Percentiles rank a stretch among this genome's conserved stretches.
Evolutionary conservation across 35 echinoderm and acorn worm species (phyloP).

Genomic region (Anneissia japonica): DNA sequence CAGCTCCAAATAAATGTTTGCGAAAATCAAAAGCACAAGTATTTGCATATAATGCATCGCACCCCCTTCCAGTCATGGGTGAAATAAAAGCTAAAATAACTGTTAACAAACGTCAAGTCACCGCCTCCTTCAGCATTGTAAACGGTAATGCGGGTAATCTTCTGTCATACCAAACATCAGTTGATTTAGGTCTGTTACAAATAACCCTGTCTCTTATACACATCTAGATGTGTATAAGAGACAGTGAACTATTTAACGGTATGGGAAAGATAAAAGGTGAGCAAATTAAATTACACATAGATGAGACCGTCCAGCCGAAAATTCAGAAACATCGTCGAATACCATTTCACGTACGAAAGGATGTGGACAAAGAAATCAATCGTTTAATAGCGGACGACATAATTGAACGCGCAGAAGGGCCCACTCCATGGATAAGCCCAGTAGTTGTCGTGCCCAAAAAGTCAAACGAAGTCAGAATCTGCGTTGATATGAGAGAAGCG

Average conservation of each 20-base stretch:
- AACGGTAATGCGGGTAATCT: too few relatives aligned
- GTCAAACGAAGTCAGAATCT: constrained; percentile 8
- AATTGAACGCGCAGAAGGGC: neutral
- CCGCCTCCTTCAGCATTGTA: too few relatives aligned
- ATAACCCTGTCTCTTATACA: too few relatives aligned
- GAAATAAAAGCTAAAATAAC: too few relatives aligned
- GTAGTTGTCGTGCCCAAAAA: constrained; percentile 30
- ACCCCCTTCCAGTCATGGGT: too few relatives aligned
- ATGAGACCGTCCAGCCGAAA: neutral
- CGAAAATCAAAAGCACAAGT: too few relatives aligned
- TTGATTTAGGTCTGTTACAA: too few relatives aligned
- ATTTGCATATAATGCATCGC: too few relatives aligned
- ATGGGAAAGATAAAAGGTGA: neutral
- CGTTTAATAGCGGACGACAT: neutral
- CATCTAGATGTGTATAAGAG: too few relatives aligned
- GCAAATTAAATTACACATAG: neutral
- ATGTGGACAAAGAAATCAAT: neutral
- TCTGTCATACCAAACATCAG: too few relatives aligned
- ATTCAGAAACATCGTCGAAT: neutral
- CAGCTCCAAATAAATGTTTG: too few relatives aligned
- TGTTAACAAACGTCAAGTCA: too few relatives aligned
- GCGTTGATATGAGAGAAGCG: constrained; percentile 24
- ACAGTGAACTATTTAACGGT: neutral
- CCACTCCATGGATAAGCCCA: constrained; percentile 48
- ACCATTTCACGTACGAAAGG: neutral